Conservation (phyloP, 30 jellyfish, hydroid and myxozoan species). For the Cassiopea xamachana region DNA sequence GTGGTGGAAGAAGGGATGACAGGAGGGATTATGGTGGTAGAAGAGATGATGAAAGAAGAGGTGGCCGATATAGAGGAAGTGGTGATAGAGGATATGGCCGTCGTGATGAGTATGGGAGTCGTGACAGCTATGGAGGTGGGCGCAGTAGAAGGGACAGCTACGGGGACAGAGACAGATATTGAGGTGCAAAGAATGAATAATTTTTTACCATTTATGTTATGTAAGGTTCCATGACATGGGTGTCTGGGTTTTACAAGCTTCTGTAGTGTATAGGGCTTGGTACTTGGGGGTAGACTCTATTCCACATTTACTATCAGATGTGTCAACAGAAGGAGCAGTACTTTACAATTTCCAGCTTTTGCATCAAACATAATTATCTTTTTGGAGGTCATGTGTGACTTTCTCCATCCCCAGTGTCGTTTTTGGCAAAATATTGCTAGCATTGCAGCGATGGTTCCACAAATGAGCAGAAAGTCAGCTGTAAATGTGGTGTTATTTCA, state of each 20-base stretch:
- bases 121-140: constrained; percentile 56
- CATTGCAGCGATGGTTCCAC: background rate
- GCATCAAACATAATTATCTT: background rate
- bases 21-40: constrained; percentile 18
- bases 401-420: background rate
- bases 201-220: background rate
- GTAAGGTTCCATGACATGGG: background rate
- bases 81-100: constrained; percentile 44
- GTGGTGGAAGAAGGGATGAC: constrained; percentile 32
- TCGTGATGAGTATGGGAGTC: constrained; percentile 36
- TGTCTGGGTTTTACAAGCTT: background rate
- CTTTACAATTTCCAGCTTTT: background rate
- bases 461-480: background rate
- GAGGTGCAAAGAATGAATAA: background rate
- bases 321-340: background rate
- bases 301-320: background rate
- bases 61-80: constrained; percentile 4
- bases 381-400: background rate
- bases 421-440: background rate
- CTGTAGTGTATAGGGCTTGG: background rate
- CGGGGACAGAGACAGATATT: constrained; percentile 48
- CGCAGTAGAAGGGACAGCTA: constrained; percentile 59
- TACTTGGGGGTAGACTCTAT: background rate
- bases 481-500: background rate
- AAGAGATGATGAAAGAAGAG: constrained; percentile 27